phyloP scores from a whole-genome alignment of 2,888 invertebrate genomes.

The Acleris emargana region DNA sequence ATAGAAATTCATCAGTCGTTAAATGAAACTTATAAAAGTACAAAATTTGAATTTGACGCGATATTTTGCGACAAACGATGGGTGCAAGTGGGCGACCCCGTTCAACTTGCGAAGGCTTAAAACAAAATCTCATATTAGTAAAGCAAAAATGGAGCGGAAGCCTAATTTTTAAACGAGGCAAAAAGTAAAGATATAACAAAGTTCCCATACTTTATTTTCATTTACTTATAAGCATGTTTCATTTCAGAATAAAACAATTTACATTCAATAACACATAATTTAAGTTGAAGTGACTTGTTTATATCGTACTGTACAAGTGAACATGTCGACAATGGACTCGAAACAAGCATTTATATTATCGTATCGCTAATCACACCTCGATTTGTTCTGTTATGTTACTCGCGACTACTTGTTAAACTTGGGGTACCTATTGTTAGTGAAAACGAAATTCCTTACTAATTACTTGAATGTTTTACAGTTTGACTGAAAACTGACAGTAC shows the following conservation, averaged over 20 bases:
- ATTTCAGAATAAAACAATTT: constrained; percentile 82
- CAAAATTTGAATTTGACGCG: too few relatives aligned
- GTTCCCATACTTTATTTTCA: constrained; percentile 82
- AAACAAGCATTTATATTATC: constrained; percentile 49
- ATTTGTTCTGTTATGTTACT: constrained; percentile 58
- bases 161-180: neutral
- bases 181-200: constrained; percentile 68
- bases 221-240: constrained; percentile 83
- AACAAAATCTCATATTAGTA: too few relatives aligned
- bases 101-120: too few relatives aligned
- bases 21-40: too few relatives aligned
- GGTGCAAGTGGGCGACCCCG: too few relatives aligned
- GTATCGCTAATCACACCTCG: constrained; percentile 54
- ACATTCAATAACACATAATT: constrained; percentile 82
- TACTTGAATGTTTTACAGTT: constrained; percentile 35
- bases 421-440: constrained; percentile 64
- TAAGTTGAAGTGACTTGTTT: constrained; percentile 79
- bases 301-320: constrained; percentile 74
- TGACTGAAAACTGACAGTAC: constrained; percentile 33
- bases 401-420: constrained; percentile 60
- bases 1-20: too few relatives aligned
- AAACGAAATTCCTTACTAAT: constrained; percentile 42
- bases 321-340: constrained; percentile 43
- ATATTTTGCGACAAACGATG: too few relatives aligned
- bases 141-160: too few relatives aligned